phyloP scores from a whole-genome alignment of 2,113 vertebrate genomes.

The Grallaria varia region DNA sequence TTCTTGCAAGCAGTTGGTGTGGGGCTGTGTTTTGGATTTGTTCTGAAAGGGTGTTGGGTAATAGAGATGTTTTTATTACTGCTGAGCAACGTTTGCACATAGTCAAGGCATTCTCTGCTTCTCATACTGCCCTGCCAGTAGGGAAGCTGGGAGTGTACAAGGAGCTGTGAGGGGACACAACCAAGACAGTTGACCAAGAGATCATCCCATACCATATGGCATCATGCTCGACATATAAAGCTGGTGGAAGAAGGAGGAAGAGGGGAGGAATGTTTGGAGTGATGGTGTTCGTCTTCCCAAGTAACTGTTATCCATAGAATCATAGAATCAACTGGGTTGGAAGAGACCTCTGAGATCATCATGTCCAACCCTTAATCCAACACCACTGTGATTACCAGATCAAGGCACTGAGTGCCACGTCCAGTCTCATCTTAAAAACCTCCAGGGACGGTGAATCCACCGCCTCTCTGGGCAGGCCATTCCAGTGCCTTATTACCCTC shows the following conservation, averaged over 20 bases:
- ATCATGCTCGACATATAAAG: neutral
- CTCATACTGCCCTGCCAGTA: fast-evolving
- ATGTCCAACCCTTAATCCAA: no score
- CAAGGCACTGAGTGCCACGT: no score
- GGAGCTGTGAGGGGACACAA: neutral
- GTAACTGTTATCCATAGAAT: neutral
- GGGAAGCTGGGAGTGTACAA: neutral
- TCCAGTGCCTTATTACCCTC: no score
- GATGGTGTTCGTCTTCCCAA: neutral
- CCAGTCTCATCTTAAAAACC: no score
- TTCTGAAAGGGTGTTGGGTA: neutral
- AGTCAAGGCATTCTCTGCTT: neutral
- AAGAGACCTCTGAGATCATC: no score
- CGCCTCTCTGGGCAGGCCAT: no score
- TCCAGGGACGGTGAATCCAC: no score
- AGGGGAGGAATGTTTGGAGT: neutral
- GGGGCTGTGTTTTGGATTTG: neutral
- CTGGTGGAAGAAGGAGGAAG: neutral
- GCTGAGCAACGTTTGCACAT: neutral
- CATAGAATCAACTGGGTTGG: no score
- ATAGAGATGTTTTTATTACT: neutral
- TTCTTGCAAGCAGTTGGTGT: neutral
- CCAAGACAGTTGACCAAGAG: neutral
- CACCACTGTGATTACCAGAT: no score
- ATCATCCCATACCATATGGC: neutral